Evolutionary conservation across 2,888 invertebrate genomes (phyloP).

Genomic region (Sesia apiformis): DNA sequence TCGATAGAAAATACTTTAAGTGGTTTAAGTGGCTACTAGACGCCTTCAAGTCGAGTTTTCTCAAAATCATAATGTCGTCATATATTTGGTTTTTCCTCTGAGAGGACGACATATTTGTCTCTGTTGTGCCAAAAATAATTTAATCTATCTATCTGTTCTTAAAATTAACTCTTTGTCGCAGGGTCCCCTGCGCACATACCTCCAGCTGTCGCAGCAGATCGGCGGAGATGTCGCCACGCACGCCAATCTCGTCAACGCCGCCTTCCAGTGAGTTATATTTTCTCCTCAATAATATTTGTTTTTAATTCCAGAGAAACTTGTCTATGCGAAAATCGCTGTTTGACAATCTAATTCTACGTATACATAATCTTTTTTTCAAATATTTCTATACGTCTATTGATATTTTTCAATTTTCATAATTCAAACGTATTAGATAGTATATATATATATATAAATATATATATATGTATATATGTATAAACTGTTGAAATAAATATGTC

Average conservation of each 20-base stretch:
- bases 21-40: too few species aligned
- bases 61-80: too few species aligned
- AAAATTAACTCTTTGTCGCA: conserved; percentile 24
- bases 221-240: conserved; percentile 90
- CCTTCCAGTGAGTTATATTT: conserved; percentile 81
- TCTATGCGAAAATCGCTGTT: background rate
- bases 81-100: too few species aligned
- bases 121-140: too few species aligned
- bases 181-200: conserved; percentile 84
- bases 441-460: too few species aligned
- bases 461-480: too few species aligned
- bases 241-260: conserved; percentile 84
- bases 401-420: background rate
- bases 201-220: conserved; percentile 84
- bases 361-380: background rate
- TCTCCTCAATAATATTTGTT: background rate
- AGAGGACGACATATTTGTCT: too few species aligned
- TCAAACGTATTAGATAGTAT: too few species aligned
- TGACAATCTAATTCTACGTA: background rate
- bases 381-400: background rate
- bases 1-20: too few species aligned
- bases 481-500: too few species aligned
- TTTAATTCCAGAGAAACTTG: background rate
- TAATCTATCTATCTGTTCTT: too few species aligned
- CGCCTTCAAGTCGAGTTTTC: too few species aligned